Percentiles rank a stretch among this genome's conserved stretches.
Conservation (phyloP, 2,888 invertebrate genomes). For the Sarcophaga variegata region DNA sequence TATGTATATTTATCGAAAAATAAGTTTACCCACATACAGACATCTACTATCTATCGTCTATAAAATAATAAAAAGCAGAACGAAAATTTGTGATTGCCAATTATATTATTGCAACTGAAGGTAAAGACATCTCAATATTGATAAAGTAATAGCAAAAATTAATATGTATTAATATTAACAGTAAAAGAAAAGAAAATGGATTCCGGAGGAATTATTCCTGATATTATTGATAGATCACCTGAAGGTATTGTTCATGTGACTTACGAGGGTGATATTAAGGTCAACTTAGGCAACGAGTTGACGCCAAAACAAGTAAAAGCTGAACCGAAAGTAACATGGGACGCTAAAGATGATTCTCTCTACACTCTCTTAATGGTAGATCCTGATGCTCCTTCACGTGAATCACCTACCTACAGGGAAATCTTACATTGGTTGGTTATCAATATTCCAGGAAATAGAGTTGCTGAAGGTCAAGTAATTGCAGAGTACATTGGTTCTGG, state of each 20-base stretch:
- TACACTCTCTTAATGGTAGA: slow-evolving; percentile 84
- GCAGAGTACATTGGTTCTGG: slow-evolving; percentile 92
- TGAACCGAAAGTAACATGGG: slow-evolving; percentile 77
- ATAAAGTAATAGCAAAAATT: too few species aligned
- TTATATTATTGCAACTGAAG: background rate
- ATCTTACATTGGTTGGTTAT: slow-evolving; percentile 96
- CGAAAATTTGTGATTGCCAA: background rate
- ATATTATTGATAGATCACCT: slow-evolving; percentile 76
- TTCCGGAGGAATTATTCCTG: slow-evolving; percentile 77
- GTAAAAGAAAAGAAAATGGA: slow-evolving; percentile 71
- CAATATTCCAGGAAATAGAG: slow-evolving; percentile 90
- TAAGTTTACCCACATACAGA: background rate
- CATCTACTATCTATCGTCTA: background rate
- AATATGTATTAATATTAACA: background rate
- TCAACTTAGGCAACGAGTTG: slow-evolving; percentile 86
- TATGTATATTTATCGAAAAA: background rate
- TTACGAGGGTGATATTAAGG: slow-evolving; percentile 81
- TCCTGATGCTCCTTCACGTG: slow-evolving; percentile 93
- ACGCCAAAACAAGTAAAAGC: slow-evolving; percentile 86
- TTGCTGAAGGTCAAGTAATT: slow-evolving; percentile 88
- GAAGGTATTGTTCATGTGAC: slow-evolving; percentile 71
- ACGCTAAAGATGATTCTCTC: slow-evolving; percentile 75
- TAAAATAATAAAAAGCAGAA: background rate
- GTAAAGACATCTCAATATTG: background rate
- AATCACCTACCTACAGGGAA: slow-evolving; percentile 90